Evolutionary conservation across 1,140 invertebrate species (phyloP).

Genomic region (Akabosia matsudoensis): DNA sequence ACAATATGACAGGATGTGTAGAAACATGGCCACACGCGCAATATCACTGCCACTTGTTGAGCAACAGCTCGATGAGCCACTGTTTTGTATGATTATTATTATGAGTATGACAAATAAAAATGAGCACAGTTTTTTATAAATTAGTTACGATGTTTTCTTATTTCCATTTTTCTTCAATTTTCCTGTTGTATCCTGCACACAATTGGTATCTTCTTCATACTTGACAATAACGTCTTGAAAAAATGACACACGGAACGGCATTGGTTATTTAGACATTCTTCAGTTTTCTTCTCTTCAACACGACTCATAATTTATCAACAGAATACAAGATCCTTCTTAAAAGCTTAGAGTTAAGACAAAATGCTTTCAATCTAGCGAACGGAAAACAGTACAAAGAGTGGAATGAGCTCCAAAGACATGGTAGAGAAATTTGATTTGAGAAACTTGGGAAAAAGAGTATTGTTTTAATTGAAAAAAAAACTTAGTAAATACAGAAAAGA

Average conservation of each 20-base stretch:
- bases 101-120: not conserved
- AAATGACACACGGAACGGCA: constrained; percentile 19
- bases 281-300: too few relatives aligned
- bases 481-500: not conserved
- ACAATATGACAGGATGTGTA: too few relatives aligned
- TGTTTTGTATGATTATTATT: not conserved
- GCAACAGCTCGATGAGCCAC: not conserved
- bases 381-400: constrained; percentile 5
- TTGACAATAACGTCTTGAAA: too few relatives aligned
- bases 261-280: constrained; percentile 14
- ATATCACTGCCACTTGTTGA: constrained; percentile 13
- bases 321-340: too few relatives aligned
- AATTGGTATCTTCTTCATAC: too few relatives aligned
- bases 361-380: not conserved
- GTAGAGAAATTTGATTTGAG: not conserved
- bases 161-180: not conserved
- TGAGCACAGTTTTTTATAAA: not conserved
- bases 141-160: not conserved
- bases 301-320: too few relatives aligned
- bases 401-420: constrained; percentile 1
- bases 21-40: not conserved
- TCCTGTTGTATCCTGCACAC: not conserved
- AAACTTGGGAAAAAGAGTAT: not conserved
- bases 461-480: not conserved
- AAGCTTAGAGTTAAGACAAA: too few relatives aligned